These are phyloP conservation scores for Cephus pulcher DNA, from an alignment of 2,888 invertebrate species.

Conservation along the genomic window DNA sequence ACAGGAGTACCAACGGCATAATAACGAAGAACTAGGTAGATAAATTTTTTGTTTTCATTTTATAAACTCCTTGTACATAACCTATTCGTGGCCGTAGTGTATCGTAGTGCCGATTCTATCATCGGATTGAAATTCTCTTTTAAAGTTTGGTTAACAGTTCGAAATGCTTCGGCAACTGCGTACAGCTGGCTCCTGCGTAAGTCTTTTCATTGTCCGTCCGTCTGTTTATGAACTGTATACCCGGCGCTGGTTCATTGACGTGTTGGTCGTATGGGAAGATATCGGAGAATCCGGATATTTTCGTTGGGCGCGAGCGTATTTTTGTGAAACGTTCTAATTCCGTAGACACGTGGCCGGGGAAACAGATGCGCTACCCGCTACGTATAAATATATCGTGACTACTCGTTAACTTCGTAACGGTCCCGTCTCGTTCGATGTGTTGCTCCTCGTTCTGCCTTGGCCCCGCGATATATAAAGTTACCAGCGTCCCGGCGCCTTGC, in stretches of 20 bases:
- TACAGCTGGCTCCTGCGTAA: not conserved
- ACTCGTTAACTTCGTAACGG: slow-evolving; percentile 45
- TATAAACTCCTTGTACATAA: not conserved
- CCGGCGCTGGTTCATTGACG: not conserved
- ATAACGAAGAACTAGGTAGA: not conserved
- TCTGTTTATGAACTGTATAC: not conserved
- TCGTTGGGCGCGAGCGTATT: slow-evolving; percentile 24
- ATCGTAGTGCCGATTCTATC: not conserved
- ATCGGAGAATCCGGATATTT: slow-evolving; percentile 11
- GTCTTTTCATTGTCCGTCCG: not conserved
- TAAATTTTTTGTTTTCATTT: not conserved
- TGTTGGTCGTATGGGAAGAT: not conserved
- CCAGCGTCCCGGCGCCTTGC: slow-evolving; percentile 47
- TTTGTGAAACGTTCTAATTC: slow-evolving; percentile 52
- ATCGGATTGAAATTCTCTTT: not conserved
- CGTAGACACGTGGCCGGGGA: slow-evolving; percentile 55
- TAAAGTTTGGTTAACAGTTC: not conserved
- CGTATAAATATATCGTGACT: slow-evolving; percentile 52
- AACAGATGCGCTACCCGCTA: slow-evolving; percentile 52
- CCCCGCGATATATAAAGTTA: slow-evolving; percentile 50
- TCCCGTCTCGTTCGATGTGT: slow-evolving; percentile 18
- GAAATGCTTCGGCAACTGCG: not conserved
- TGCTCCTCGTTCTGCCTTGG: not conserved
- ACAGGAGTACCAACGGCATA: not conserved
- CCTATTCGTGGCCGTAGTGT: not conserved